These are phyloP conservation scores for Protosalanx chinensis DNA, from an alignment of 2,797 vertebrate species.

Conservation along the genomic window DNA sequence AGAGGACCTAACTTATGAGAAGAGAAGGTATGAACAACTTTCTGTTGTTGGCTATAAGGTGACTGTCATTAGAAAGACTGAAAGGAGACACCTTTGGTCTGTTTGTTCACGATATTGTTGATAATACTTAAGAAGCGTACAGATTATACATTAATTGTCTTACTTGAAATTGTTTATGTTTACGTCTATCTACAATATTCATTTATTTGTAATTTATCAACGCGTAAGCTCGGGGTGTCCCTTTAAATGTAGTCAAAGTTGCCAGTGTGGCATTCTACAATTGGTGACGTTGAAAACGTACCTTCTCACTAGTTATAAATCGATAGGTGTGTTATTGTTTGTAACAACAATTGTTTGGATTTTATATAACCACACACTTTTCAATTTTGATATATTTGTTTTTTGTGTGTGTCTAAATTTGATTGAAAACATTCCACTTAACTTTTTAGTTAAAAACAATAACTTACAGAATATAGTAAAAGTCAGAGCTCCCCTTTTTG, in stretches of 20 bases:
- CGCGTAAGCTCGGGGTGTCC: constrained; percentile 37
- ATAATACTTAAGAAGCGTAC: too few relatives aligned
- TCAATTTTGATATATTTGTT: rapidly evolving
- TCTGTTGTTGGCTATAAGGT: background rate
- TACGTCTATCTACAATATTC: background rate
- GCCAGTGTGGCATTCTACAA: constrained; percentile 74
- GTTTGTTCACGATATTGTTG: background rate
- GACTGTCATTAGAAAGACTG: background rate
- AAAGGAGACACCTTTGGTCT: background rate
- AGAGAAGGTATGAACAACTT: background rate
- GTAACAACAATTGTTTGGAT: background rate
- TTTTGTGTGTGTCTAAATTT: too few relatives aligned
- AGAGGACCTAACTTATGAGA: background rate
- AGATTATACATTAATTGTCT: too few relatives aligned
- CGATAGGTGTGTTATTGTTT: background rate
- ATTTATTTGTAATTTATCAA: background rate
- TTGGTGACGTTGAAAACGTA: constrained; percentile 73
- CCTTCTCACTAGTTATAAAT: constrained; percentile 39
- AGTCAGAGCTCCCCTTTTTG: constrained; percentile 11
- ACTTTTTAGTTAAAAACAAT: too few relatives aligned
- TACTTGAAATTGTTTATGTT: background rate
- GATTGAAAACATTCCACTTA: too few relatives aligned
- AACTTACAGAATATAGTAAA: rapidly evolving
- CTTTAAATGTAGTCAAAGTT: constrained; percentile 50
- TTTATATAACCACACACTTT: background rate